Conservation (phyloP, 2,797 vertebrate genomes). For the Coregonus suidteri region DNA sequence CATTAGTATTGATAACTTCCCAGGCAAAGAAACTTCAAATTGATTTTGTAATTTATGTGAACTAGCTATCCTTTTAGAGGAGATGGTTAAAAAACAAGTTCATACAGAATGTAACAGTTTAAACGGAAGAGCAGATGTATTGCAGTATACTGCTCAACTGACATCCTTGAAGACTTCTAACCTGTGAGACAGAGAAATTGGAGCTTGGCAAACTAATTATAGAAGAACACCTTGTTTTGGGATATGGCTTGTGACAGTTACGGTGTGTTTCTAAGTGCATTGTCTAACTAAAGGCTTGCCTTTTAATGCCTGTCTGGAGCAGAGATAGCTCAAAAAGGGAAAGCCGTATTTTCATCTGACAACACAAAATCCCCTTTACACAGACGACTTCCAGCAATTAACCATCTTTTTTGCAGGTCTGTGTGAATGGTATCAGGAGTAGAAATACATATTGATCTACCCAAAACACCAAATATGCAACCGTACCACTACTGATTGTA, state of each 20-base stretch:
- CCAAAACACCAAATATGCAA: not conserved
- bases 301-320: conserved; percentile 21
- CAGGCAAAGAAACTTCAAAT: not conserved
- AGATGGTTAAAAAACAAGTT: conserved; percentile 4
- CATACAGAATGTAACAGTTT: not conserved
- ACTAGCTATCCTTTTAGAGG: conserved; percentile 1
- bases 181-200: not conserved
- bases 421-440: not conserved
- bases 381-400: not conserved
- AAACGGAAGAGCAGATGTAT: not conserved
- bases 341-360: conserved; percentile 15
- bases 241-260: not conserved
- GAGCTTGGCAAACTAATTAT: not conserved
- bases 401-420: not conserved
- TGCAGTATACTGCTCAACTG: not conserved
- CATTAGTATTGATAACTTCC: no score
- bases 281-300: not conserved
- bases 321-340: not conserved
- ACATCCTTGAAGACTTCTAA: conserved; percentile 4
- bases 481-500: not conserved
- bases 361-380: conserved; percentile 13
- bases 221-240: not conserved
- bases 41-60: not conserved
- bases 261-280: not conserved
- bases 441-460: not conserved